Conservation (phyloP, 2,888 invertebrate genomes). For the Callyntrura guangdongensis region DNA sequence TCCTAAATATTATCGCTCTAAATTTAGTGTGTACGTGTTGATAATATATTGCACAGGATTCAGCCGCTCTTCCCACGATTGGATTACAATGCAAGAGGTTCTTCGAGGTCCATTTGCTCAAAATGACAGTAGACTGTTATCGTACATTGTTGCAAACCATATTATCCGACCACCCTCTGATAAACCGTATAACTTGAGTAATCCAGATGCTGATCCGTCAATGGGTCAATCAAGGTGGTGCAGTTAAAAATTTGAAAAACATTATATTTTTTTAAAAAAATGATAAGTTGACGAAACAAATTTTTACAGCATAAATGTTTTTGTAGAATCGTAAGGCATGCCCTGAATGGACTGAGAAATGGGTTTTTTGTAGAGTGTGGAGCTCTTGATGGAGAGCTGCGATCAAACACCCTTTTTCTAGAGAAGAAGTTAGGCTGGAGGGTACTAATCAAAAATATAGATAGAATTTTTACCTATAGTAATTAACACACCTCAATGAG, state of each 20-base stretch:
- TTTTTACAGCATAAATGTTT: too few species aligned
- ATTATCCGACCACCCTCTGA: slow-evolving; percentile 78
- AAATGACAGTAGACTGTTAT: slow-evolving; percentile 79
- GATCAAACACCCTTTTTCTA: slow-evolving; percentile 87
- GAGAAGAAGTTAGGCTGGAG: slow-evolving; percentile 87
- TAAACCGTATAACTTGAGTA: slow-evolving; percentile 76
- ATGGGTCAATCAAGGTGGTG: slow-evolving; percentile 80
- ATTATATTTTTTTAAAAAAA: too few species aligned
- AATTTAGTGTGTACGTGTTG: too few species aligned
- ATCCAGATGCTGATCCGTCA: slow-evolving; percentile 79
- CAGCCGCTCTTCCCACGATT: slow-evolving; percentile 34
- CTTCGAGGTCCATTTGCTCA: slow-evolving; percentile 81
- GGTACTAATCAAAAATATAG: slow-evolving; percentile 45
- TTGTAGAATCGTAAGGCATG: slow-evolving; percentile 75
- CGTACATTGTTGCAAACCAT: slow-evolving; percentile 74
- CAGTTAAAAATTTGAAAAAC: too few species aligned
- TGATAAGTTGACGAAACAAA: too few species aligned
- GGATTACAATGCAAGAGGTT: slow-evolving; percentile 76
- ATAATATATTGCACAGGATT: slow-evolving; percentile 14
- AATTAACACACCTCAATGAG: too few species aligned
- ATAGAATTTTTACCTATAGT: too few species aligned
- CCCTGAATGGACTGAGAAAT: slow-evolving; percentile 76
- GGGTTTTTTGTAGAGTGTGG: slow-evolving; percentile 88
- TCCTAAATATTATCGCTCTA: too few species aligned
- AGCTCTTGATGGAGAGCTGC: slow-evolving; percentile 87